Conservation (phyloP, 2,888 invertebrate genomes). For the Apeira syringaria region DNA sequence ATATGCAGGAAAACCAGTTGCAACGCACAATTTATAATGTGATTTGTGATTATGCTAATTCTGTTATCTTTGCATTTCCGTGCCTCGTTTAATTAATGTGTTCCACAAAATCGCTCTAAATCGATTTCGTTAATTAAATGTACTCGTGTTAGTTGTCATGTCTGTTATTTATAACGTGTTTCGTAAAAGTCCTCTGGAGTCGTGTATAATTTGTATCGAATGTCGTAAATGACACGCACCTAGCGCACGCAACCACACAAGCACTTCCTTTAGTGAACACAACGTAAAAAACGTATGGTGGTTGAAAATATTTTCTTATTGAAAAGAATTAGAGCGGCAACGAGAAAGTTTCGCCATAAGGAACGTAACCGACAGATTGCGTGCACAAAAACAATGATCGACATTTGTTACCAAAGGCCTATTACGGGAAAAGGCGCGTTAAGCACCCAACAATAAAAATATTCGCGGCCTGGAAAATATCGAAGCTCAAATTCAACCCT, state of each 20-base stretch:
- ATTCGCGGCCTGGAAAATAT: conserved; percentile 47
- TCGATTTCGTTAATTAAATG: conserved; percentile 10
- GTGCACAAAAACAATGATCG: conserved; percentile 69
- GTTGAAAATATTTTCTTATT: conserved; percentile 45
- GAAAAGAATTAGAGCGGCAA: conserved; percentile 49
- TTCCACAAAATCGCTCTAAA: not conserved
- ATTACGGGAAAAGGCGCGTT: conserved; percentile 57
- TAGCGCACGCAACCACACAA: conserved; percentile 17
- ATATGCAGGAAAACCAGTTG: conserved; percentile 26
- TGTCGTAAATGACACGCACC: conserved; percentile 24
- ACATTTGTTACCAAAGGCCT: conserved; percentile 55
- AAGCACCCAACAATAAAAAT: conserved; percentile 56
- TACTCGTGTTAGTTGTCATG: conserved; percentile 4
- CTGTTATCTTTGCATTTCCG: conserved; percentile 13
- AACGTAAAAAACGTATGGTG: conserved; percentile 12
- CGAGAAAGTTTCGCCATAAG: conserved; percentile 48
- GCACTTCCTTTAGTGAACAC: conserved; percentile 14
- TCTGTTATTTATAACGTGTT: conserved; percentile 21
- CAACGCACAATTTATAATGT: conserved; percentile 12
- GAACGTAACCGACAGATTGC: conserved; percentile 60
- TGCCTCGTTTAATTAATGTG: conserved; percentile 8
- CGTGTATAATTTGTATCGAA: conserved; percentile 25
- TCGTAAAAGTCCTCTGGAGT: conserved; percentile 19
- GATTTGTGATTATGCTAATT: conserved; percentile 18
- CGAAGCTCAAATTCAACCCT: conserved; percentile 33